Percentiles rank a stretch among this genome's conserved stretches.
Conservation (phyloP, 2,888 invertebrate genomes). For the Taenaris catops region DNA sequence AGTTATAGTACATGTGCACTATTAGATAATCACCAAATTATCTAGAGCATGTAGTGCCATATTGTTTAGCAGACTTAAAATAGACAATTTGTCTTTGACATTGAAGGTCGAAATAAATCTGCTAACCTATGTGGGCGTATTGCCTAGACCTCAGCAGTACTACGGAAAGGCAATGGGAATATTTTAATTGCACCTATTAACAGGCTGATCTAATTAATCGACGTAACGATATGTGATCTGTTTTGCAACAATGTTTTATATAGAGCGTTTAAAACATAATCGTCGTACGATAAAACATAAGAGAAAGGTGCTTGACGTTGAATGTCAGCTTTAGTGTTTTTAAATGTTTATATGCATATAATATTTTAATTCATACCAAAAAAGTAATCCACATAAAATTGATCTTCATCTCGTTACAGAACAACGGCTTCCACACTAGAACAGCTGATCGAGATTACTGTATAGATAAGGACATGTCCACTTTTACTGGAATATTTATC, state of each 20-base stretch:
- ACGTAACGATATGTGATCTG: neutral
- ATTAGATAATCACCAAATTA: no score
- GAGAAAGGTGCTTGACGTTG: constrained; percentile 4
- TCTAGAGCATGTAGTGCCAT: constrained; percentile 10
- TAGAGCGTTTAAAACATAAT: neutral
- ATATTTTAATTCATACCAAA: constrained; percentile 46
- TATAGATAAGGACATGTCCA: constrained; percentile 74
- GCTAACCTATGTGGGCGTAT: constrained; percentile 27
- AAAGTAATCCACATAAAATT: constrained; percentile 58
- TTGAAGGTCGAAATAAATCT: constrained; percentile 29
- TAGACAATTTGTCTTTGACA: constrained; percentile 22
- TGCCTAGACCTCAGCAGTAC: constrained; percentile 20
- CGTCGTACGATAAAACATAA: constrained; percentile 1
- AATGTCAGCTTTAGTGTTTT: constrained; percentile 1
- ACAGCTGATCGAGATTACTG: constrained; percentile 55
- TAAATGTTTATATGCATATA: no score
- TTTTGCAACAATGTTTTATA: constrained; percentile 7
- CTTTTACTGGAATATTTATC: constrained; percentile 51
- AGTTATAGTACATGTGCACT: no score
- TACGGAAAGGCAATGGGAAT: constrained; percentile 15
- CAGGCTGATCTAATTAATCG: constrained; percentile 6
- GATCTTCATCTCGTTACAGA: constrained; percentile 65
- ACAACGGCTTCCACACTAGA: constrained; percentile 39
- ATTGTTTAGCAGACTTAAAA: constrained; percentile 21
- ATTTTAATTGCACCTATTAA: constrained; percentile 17